Evolutionary conservation across 2,888 invertebrate genomes (phyloP).

Genomic region (Melanophora roralis): DNA sequence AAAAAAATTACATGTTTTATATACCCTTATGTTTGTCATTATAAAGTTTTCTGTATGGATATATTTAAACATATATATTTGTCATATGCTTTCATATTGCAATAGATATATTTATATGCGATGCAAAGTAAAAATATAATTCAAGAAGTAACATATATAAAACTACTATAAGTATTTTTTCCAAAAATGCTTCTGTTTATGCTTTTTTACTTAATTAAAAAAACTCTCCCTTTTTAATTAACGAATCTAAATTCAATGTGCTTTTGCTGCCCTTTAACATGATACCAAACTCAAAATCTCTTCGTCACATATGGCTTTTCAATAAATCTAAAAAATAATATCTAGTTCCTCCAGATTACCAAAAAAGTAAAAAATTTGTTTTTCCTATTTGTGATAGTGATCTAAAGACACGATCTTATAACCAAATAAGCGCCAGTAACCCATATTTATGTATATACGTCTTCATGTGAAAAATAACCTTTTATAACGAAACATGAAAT

Average conservation of each 20-base stretch:
- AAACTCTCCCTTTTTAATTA: conserved; percentile 56
- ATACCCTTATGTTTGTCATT: too few species aligned
- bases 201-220: not conserved
- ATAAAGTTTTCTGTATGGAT: too few species aligned
- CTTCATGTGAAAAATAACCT: conserved; percentile 37
- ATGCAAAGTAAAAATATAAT: not conserved
- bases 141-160: not conserved
- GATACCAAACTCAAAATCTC: not conserved
- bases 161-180: not conserved
- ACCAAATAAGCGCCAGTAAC: conserved; percentile 66
- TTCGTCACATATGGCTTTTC: not conserved
- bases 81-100: not conserved
- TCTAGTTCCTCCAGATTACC: conserved; percentile 7
- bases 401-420: conserved; percentile 66
- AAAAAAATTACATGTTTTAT: not conserved
- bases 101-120: not conserved
- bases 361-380: conserved; percentile 33
- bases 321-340: too few species aligned
- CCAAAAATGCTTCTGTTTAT: not conserved
- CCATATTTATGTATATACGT: conserved; percentile 61
- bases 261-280: conserved; percentile 33
- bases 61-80: not conserved
- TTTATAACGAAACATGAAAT: conserved; percentile 1
- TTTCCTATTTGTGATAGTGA: conserved; percentile 64
- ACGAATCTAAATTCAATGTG: conserved; percentile 16